Conservation (phyloP, 2,888 invertebrate species). For the Sarcophaga carnaria region DNA sequence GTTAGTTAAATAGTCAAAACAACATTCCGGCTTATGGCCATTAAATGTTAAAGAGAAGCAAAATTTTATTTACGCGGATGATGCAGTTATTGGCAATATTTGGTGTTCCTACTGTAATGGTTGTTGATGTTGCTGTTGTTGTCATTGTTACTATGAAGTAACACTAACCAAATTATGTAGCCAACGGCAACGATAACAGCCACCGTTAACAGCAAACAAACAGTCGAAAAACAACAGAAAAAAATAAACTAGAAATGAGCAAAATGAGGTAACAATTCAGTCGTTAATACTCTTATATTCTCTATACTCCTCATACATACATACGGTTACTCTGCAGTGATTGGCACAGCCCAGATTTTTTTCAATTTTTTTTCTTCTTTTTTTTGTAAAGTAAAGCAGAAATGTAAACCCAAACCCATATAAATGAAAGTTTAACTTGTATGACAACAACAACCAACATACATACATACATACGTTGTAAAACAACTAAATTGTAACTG, state of each 20-base stretch:
- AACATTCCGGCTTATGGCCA: not conserved
- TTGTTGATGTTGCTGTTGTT: not conserved
- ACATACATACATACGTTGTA: no score
- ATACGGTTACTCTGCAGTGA: not conserved
- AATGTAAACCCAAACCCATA: not conserved
- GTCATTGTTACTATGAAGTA: slow-evolving; percentile 21
- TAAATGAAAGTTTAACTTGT: slow-evolving; percentile 42
- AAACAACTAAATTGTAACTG: not conserved
- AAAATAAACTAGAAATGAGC: slow-evolving; percentile 35
- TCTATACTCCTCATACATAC: not conserved
- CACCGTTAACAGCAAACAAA: slow-evolving; percentile 3
- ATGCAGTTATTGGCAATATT: slow-evolving; percentile 4
- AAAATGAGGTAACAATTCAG: slow-evolving; percentile 56
- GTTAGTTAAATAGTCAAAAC: not conserved
- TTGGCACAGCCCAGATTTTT: not conserved
- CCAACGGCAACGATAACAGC: slow-evolving; percentile 25
- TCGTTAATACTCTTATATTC: slow-evolving; percentile 17
- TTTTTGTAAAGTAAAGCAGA: no score
- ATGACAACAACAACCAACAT: no score
- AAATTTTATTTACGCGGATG: not conserved
- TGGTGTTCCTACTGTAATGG: not conserved
- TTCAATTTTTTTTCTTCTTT: no score
- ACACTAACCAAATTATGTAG: slow-evolving; percentile 49
- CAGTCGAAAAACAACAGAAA: not conserved
- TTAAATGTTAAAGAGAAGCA: not conserved